phyloP scores from a whole-genome alignment of 2,797 vertebrate genomes.

The Propithecus deckenii region DNA sequence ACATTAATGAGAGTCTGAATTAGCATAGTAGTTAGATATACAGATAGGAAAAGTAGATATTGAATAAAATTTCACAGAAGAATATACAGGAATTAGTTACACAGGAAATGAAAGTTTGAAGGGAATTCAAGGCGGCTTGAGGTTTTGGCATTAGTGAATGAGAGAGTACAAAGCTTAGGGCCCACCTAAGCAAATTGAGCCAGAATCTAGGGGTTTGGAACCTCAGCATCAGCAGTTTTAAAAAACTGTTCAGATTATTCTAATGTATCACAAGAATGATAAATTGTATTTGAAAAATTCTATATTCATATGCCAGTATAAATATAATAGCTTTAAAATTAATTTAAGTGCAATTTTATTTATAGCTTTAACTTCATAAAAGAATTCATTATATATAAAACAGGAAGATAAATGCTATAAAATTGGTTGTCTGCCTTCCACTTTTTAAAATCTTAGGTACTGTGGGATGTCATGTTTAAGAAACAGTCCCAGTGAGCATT shows the following conservation, averaged over 20 bases:
- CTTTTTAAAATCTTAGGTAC: background rate
- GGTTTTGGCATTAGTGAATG: background rate
- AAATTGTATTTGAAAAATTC: background rate
- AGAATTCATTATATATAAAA: background rate
- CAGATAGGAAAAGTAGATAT: background rate
- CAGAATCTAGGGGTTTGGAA: background rate
- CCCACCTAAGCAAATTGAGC: background rate
- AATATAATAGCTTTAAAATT: background rate
- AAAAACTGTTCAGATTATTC: background rate
- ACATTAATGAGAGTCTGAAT: slow-evolving; percentile 42
- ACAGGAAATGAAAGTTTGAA: background rate
- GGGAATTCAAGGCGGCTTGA: background rate
- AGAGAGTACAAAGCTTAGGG: background rate
- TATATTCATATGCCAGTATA: background rate
- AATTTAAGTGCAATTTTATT: background rate
- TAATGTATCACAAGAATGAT: background rate
- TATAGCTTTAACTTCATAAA: background rate
- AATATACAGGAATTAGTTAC: background rate
- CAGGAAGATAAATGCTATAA: background rate
- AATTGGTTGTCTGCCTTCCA: background rate
- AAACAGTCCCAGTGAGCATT: background rate
- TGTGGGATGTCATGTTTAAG: background rate
- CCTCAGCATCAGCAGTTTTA: background rate
- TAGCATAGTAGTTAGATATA: background rate
- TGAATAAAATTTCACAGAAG: background rate